Conservation (phyloP, 2,888 invertebrate species). For the Drosophila fungiperda region DNA sequence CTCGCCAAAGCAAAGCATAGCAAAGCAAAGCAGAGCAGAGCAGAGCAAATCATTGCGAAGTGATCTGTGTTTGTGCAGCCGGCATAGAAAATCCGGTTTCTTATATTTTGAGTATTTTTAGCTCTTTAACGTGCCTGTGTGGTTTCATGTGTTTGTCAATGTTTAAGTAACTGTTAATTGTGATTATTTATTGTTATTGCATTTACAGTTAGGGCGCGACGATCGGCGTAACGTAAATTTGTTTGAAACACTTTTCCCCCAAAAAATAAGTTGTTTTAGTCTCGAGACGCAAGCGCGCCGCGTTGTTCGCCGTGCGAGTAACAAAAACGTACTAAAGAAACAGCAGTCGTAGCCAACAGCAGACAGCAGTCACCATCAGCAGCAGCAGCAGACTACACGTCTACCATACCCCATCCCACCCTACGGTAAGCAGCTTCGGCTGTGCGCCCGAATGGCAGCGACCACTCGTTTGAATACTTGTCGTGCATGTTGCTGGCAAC, state of each 20-base stretch:
- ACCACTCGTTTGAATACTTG: slow-evolving; percentile 19
- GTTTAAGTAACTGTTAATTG: neutral
- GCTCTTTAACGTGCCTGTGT: neutral
- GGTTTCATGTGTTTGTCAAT: neutral
- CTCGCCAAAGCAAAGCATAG: slow-evolving; percentile 29
- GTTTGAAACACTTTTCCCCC: slow-evolving; percentile 38
- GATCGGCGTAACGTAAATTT: slow-evolving; percentile 40
- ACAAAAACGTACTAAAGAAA: slow-evolving; percentile 70
- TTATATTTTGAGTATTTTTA: slow-evolving; percentile 17
- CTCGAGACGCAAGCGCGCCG: slow-evolving; percentile 61
- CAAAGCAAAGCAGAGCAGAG: neutral
- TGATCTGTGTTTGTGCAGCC: slow-evolving; percentile 36
- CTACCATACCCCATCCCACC: slow-evolving; percentile 4
- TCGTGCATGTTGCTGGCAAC: slow-evolving; percentile 55
- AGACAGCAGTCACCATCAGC: slow-evolving; percentile 24
- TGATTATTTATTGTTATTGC: slow-evolving; percentile 17
- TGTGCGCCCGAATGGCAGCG: slow-evolving; percentile 32
- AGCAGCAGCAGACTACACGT: slow-evolving; percentile 9
- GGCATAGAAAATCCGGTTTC: slow-evolving; percentile 54
- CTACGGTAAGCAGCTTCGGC: slow-evolving; percentile 31
- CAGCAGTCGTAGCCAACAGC: slow-evolving; percentile 30
- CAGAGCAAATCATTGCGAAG: neutral
- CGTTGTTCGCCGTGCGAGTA: slow-evolving; percentile 66
- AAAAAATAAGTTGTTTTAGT: slow-evolving; percentile 12
- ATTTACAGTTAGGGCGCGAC: slow-evolving; percentile 42